A percentile compares a stretch with the other conserved stretches of the same genome.
These are phyloP conservation scores for Platygyra sinensis DNA, from an alignment of 64 coral and sea anemone genomes.

Conservation along the genomic window DNA sequence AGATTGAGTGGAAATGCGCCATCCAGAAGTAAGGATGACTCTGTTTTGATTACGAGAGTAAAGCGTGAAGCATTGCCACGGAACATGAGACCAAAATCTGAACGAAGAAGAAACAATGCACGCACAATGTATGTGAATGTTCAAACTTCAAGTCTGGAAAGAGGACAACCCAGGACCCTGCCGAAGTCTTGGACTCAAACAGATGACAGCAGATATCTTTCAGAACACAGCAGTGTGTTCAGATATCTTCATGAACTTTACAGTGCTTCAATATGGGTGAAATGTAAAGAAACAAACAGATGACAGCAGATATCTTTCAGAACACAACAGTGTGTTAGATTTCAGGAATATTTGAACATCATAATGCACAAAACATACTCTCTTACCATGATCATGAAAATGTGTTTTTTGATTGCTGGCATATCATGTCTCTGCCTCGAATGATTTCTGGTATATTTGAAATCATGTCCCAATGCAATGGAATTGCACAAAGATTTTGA, in stretches of 20 bases:
- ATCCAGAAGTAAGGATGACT: constrained; percentile 30
- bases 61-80: constrained; percentile 29
- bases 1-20: constrained; percentile 12
- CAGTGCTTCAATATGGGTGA: constrained; percentile 97
- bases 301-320: constrained; percentile 10
- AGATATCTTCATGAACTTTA: constrained; percentile 84
- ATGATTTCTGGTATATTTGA: not conserved
- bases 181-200: constrained; percentile 41
- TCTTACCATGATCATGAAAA: not conserved
- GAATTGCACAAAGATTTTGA: not conserved
- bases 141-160: constrained; percentile 37
- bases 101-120: constrained; percentile 71
- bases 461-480: not conserved
- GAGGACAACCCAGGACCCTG: constrained; percentile 39
- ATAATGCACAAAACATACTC: not conserved
- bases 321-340: constrained; percentile 55
- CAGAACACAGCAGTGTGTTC: constrained; percentile 68
- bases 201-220: not conserved
- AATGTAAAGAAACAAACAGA: constrained; percentile 81
- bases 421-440: too few relatives aligned
- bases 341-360: not conserved
- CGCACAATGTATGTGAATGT: constrained; percentile 42
- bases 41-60: constrained; percentile 43
- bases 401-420: too few relatives aligned
- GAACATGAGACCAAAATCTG: constrained; percentile 78